Conservation (phyloP, 2,888 invertebrate genomes). For the Belgica antarctica region DNA sequence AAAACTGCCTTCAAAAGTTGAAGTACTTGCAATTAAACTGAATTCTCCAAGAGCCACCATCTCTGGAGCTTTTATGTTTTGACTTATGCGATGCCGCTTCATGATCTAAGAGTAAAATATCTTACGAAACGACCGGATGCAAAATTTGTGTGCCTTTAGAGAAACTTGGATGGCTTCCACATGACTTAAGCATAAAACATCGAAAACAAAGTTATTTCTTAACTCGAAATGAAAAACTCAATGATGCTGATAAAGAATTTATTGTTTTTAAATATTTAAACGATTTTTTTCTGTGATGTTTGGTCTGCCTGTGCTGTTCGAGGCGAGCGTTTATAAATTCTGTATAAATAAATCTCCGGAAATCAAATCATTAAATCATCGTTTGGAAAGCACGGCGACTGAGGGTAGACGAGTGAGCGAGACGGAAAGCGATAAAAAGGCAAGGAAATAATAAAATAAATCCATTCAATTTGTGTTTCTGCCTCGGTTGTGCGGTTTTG, state of each 20-base stretch:
- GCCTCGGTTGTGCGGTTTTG: conserved; percentile 7
- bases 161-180: no score
- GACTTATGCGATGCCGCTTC: no score
- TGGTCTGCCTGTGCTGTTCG: no score
- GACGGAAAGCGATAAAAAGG: background rate
- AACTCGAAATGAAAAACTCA: background rate
- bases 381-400: background rate
- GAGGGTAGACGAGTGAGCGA: background rate
- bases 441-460: conserved; percentile 33
- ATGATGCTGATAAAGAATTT: conserved; percentile 12
- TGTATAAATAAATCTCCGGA: background rate
- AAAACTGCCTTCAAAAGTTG: no score
- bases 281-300: background rate
- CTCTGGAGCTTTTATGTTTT: no score
- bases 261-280: conserved; percentile 22
- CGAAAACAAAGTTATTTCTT: background rate
- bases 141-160: no score
- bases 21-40: no score
- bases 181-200: background rate
- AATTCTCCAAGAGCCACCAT: no score
- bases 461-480: conserved; percentile 31
- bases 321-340: conserved; percentile 3
- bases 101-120: no score
- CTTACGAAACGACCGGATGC: no score
- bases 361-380: conserved; percentile 34